Evolutionary conservation across 2,113 vertebrate species (phyloP), one percentile per base, ranked within the genome.

Genomic region (Hippoglossus stenolepis): DNA sequence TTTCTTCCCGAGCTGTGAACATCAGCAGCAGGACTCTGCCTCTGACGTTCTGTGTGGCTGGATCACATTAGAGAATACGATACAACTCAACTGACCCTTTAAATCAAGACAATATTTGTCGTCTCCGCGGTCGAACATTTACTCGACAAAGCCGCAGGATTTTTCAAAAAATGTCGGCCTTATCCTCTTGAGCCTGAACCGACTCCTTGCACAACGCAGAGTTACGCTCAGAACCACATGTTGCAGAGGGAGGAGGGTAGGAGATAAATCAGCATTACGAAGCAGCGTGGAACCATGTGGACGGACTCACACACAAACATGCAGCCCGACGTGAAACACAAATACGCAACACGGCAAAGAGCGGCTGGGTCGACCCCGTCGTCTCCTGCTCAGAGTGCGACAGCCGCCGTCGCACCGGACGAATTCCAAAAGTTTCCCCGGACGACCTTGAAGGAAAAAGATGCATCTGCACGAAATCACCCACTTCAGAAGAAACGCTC

Each of bases 141-240:
- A 66, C 59, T 2, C 56, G 60, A 65, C 68, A 57, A 61, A 73
- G 60, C 31, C 28, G 1, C 2, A 56, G 56, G 56, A 43, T 65
- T 58, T 67, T 47, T 61, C 1, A 47, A 40, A 87, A 56, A 71
- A 59, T 70, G 59, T 20, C 28, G 40, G 49, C 57, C 5, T 85
- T 75, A 80, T 80, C 63, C 59, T 74, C 65, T 28, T 57, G 68
- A 85, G 58, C 8, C 54, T 24, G 56, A 7, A 3, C 54, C 21
- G 70, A 75, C 47, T 83, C 31, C 45, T 64, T 64, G 45, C 73
- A 67, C 85, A 73, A 70, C 69, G 72, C 18, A 0, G 18, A 40
- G 58, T 43, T 43, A 12, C 64, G 43, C 77, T 69, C 67, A 70
- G 68, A 73, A 70, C 77, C 84, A 82, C 68, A 88, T 88, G 87